Evolutionary conservation across 2,888 invertebrate genomes (phyloP).

Genomic region (Drosophila siamana): DNA sequence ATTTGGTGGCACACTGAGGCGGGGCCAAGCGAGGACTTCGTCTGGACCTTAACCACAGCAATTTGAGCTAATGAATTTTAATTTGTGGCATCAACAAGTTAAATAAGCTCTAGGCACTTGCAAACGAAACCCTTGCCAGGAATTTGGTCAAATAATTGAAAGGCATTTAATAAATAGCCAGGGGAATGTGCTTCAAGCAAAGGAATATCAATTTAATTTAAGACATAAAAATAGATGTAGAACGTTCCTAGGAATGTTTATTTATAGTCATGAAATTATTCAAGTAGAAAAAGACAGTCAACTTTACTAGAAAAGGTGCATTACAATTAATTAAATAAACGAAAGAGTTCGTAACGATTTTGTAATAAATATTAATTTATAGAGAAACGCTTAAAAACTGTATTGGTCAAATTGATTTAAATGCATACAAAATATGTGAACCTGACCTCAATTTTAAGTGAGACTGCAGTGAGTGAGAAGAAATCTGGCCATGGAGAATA

Average conservation of each 20-base stretch:
- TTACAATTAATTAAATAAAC: too few species aligned
- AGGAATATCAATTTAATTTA: neutral
- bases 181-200: constrained; percentile 11
- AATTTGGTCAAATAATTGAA: constrained; percentile 10
- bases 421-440: neutral
- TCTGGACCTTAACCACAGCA: constrained; percentile 59
- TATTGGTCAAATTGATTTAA: too few species aligned
- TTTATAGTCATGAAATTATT: neutral
- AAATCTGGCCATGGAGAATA: neutral
- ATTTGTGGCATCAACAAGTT: constrained; percentile 77
- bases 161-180: constrained; percentile 12
- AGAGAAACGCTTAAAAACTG: neutral
- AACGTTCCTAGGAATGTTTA: neutral
- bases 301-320: too few species aligned
- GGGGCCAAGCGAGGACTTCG: constrained; percentile 26
- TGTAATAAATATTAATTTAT: too few species aligned
- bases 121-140: constrained; percentile 4
- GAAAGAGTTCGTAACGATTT: too few species aligned
- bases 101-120: constrained; percentile 38
- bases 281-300: neutral
- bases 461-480: neutral
- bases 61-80: constrained; percentile 73
- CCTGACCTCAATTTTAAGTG: neutral
- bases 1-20: too few species aligned
- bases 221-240: neutral